phyloP scores from a whole-genome alignment of 2,888 invertebrate genomes.

The Exephanes ischioxanthus region DNA sequence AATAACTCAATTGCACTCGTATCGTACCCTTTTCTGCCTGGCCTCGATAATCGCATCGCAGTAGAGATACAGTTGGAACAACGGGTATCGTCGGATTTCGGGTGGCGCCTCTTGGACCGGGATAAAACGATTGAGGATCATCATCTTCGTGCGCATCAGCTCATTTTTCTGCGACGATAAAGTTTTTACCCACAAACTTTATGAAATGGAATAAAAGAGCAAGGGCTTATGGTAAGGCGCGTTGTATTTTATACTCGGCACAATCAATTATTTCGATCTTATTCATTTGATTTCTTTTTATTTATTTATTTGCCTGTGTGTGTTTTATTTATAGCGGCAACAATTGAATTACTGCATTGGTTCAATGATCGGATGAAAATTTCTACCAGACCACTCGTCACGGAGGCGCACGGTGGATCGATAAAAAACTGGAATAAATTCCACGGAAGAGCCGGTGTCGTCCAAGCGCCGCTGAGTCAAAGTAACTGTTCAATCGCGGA shows the following conservation, averaged over 20 bases:
- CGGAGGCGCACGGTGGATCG: not conserved
- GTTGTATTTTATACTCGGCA: too few species aligned
- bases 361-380: not conserved
- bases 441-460: not conserved
- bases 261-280: too few species aligned
- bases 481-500: too few species aligned
- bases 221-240: not conserved
- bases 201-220: not conserved
- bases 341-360: not conserved
- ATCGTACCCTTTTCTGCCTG: slow-evolving; percentile 75
- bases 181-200: not conserved
- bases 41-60: slow-evolving; percentile 77
- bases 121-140: slow-evolving; percentile 89
- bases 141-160: slow-evolving; percentile 89
- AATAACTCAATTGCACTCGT: not conserved
- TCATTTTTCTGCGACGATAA: slow-evolving; percentile 86
- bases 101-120: slow-evolving; percentile 89
- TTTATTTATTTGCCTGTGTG: not conserved
- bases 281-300: not conserved
- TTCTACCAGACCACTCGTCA: slow-evolving; percentile 1
- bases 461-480: too few species aligned
- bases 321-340: not conserved
- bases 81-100: slow-evolving; percentile 89
- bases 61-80: slow-evolving; percentile 86
- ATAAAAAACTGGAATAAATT: slow-evolving; percentile 3